These are phyloP conservation scores for Hemitrygon akajei DNA, from an alignment of 2,797 vertebrate species.

Conservation along the genomic window DNA sequence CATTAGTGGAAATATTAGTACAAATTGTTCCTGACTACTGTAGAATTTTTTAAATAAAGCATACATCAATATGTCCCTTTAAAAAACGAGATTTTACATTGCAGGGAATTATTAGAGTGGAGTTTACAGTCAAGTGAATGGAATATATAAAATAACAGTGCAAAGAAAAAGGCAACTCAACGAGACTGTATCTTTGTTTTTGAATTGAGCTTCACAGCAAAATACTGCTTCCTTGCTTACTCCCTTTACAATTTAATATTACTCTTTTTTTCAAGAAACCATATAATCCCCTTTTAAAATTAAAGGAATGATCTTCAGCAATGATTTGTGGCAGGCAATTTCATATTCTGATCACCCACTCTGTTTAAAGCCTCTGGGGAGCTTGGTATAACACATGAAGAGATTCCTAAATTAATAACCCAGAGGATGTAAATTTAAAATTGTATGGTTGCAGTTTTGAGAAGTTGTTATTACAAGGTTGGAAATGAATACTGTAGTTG, in stretches of 20 bases:
- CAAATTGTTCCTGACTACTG: neutral
- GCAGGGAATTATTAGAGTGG: neutral
- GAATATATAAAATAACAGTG: neutral
- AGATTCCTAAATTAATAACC: neutral
- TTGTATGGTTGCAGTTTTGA: neutral
- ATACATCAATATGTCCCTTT: neutral
- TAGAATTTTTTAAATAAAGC: neutral
- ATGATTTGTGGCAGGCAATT: neutral
- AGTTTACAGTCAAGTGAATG: neutral
- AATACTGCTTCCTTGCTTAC: neutral
- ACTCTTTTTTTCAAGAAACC: neutral
- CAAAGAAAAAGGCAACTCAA: neutral
- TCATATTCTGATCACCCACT: neutral
- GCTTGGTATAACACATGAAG: too few relatives aligned
- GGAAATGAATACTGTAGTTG: neutral
- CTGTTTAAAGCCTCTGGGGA: neutral
- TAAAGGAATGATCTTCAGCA: neutral
- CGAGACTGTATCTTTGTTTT: neutral
- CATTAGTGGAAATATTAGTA: neutral
- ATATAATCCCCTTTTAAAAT: neutral
- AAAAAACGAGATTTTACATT: neutral
- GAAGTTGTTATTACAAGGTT: neutral
- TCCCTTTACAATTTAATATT: neutral
- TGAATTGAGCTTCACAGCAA: neutral
- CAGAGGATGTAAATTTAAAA: neutral